Evolutionary conservation across 2,113 vertebrate genomes (phyloP), one percentile per base, ranked within the genome.

Genomic region (Crypturellus undulatus): DNA sequence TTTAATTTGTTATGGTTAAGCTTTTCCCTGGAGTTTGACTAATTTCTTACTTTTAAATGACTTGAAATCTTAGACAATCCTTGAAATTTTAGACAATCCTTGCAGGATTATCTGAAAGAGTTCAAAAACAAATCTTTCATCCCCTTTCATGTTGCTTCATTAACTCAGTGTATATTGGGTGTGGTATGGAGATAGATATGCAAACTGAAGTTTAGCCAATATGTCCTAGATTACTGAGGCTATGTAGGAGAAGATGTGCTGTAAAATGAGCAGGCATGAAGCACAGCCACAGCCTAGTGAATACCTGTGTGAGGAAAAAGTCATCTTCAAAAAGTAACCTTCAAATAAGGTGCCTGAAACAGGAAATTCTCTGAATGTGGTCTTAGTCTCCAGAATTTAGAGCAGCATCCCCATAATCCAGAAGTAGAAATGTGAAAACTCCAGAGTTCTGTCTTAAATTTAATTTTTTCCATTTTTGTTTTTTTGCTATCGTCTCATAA

Each of bases 331-430:
- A 24, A 49, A 49, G 49, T 6, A 36, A 45, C 47, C 60, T 36
- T 79, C 18, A 84, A 62, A 51, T 47, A 36, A 26, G 40, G 40
- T 65, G 28, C 30, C 38, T 43, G 26, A 17, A 12, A 17, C 20
- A 56, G 47, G 30, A 40, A 62, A 26, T 8, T 38, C 20, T 24
- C 3, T 25, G 12, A 73, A 20, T 4, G 16, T 40, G 20, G 17
- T 73, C 54, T 42, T 22, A 58, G 40, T 13, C 30, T 79, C 36
- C 25, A 1, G 0, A 24, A 21, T 0, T 1, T 24, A 59, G 36
- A 65, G 26, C 56, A 87, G 36, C 47, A 72, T 54, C 8, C 52
- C 54, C 16, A 58, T 8, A 28, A 58, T 10, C 54, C 30, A 58
- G 54, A 42, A 52, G 32, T 49, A 75, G 63, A 80, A 69, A 58